Evolutionary conservation across 2,888 invertebrate species (phyloP), one percentile per base, ranked within the genome.

Genomic region (Vandiemenella viatica): DNA sequence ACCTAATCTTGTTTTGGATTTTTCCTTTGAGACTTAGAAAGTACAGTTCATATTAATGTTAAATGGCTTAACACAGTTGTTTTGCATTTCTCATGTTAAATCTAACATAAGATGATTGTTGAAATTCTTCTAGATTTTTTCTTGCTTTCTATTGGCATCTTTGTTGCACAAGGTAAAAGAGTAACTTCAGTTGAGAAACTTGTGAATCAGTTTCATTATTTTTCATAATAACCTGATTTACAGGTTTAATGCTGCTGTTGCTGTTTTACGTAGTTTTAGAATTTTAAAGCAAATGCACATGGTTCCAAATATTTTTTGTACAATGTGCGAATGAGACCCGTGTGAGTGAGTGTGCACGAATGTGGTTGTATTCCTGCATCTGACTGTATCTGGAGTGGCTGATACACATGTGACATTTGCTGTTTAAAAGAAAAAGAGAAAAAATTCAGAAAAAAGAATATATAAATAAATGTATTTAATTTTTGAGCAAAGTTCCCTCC

Each of bases 211-310:
- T 4, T 32, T 32, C n/a, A 32, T 32, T 32, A 32, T 4, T n/a
- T n/a, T n/a, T 32, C 32, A 10, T 32, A 32, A 32, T 32, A 32
- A 13, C 13, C 4, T 4, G 32, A 32, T 32, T n/a, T 32, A n/a
- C 10, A n/a, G 3, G 32, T 32, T 32, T 16, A 13, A 3, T 42
- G 42, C 17, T n/a, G 42, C 20, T n/a, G 16, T n/a, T 21, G n/a
- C 42, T 19, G 13, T 17, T 42, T 13, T 42, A 19, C 42, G 5
- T 42, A 18, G 7, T 42, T 42, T 42, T 19, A 20, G n/a, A 16
- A 38, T 23, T 17, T 15, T 37, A 19, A 22, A 37, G 49, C 49
- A 49, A 49, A 44, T 23, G 37, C 38, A 18, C 49, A 44, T 45
- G 17, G 13, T 45, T 45, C 19, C 37, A 43, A 38, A 44, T 42